phyloP scores from a whole-genome alignment of 1,140 invertebrate species.

The Polyergus mexicanus region DNA sequence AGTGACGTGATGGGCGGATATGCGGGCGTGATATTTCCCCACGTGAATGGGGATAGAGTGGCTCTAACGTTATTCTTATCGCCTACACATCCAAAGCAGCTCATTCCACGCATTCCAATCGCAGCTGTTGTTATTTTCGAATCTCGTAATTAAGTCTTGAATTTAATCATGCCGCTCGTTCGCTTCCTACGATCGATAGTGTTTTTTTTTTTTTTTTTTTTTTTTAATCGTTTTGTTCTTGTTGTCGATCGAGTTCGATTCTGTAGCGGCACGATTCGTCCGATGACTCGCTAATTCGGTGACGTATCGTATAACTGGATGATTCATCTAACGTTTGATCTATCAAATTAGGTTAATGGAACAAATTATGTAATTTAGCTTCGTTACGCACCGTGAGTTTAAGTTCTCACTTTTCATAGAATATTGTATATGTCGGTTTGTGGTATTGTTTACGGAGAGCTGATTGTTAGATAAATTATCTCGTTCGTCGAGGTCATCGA shows the following conservation, averaged over 20 bases:
- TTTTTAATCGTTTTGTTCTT: conserved; percentile 5
- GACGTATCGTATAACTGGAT: conserved; percentile 39
- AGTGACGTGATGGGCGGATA: conserved; percentile 73
- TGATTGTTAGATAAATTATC: conserved; percentile 21
- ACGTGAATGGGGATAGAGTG: conserved; percentile 63
- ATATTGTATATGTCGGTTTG: background rate
- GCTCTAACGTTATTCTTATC: conserved; percentile 78
- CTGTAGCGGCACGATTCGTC: conserved; percentile 43
- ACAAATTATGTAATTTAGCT: conserved; percentile 21
- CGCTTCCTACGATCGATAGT: conserved; percentile 16
- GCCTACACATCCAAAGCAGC: conserved; percentile 86
- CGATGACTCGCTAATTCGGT: conserved; percentile 39
- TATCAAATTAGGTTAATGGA: conserved; percentile 31
- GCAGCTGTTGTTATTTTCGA: conserved; percentile 59
- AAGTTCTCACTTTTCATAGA: background rate
- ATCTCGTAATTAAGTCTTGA: conserved; percentile 4
- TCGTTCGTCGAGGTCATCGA: conserved; percentile 32
- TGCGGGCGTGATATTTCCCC: conserved; percentile 73
- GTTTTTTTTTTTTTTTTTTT: no score
- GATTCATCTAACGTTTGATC: conserved; percentile 25
- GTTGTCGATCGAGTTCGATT: background rate
- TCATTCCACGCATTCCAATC: conserved; percentile 84
- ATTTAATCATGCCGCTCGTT: background rate
- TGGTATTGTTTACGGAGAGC: background rate
- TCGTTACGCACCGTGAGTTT: background rate